Conservation (phyloP, 2,797 vertebrate species). For the Intellagama lesueurii region DNA sequence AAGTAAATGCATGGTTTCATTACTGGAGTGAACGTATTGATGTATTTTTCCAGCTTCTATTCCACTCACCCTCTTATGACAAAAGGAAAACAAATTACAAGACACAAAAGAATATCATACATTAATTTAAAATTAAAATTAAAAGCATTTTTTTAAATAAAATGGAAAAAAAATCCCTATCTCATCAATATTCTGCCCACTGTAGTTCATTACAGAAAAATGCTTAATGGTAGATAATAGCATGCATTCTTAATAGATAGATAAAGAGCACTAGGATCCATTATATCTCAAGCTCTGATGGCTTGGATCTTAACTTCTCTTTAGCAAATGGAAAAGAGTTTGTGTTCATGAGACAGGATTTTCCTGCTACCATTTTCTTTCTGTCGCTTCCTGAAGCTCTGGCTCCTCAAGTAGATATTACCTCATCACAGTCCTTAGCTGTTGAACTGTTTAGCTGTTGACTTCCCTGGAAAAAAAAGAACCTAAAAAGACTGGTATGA, state of each 20-base stretch:
- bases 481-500: no score
- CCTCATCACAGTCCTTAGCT: no score
- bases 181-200: neutral
- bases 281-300: neutral
- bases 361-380: neutral
- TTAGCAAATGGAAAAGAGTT: neutral
- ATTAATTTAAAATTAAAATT: neutral
- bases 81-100: neutral
- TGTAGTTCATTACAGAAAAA: neutral
- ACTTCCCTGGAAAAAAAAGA: no score
- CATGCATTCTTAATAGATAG: neutral
- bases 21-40: neutral
- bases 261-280: neutral
- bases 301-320: constrained; percentile 4
- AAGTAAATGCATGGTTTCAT: neutral
- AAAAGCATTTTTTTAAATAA: neutral
- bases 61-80: neutral
- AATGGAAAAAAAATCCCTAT: neutral
- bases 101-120: neutral
- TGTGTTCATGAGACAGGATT: neutral
- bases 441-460: no score
- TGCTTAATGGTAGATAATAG: neutral
- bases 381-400: neutral
- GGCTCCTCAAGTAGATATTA: no score
- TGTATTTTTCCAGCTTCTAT: neutral